Percentiles rank a stretch among this genome's conserved stretches.
phyloP scores from a whole-genome alignment of 2,888 invertebrate genomes.

The Leucoptera coffeella region DNA sequence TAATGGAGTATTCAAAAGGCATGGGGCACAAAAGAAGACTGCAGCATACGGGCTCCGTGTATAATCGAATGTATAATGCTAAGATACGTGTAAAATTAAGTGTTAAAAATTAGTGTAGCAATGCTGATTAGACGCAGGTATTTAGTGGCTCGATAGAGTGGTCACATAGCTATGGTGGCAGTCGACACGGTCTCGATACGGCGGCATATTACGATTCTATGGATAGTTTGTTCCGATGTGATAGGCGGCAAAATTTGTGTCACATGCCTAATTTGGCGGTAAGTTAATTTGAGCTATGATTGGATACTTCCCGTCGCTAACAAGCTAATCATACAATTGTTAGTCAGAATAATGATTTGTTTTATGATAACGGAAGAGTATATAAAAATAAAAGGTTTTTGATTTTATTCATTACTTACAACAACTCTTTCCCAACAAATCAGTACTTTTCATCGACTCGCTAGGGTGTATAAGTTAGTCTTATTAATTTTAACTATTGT shows the following conservation, averaged over 20 bases:
- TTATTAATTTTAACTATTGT: too few relatives aligned
- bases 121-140: constrained; percentile 51
- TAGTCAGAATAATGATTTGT: too few relatives aligned
- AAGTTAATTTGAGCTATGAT: too few relatives aligned
- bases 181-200: constrained; percentile 31
- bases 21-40: neutral
- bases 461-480: too few relatives aligned
- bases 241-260: constrained; percentile 39
- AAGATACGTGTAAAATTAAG: constrained; percentile 51
- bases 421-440: too few relatives aligned
- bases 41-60: constrained; percentile 17
- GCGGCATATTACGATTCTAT: constrained; percentile 44
- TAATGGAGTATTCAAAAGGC: constrained; percentile 3
- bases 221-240: constrained; percentile 44
- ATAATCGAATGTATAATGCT: constrained; percentile 37
- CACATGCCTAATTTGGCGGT: constrained; percentile 49
- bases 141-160: constrained; percentile 39
- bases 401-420: too few relatives aligned
- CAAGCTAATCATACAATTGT: too few relatives aligned
- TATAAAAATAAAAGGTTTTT: too few relatives aligned
- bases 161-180: constrained; percentile 20
- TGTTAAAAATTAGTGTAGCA: constrained; percentile 52
- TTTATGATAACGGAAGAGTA: too few relatives aligned
- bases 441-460: too few relatives aligned
- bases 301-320: neutral